Evolutionary conservation across 2,113 vertebrate species (phyloP), one percentile per base, ranked within the genome.

Genomic region (Silurus asotus): DNA sequence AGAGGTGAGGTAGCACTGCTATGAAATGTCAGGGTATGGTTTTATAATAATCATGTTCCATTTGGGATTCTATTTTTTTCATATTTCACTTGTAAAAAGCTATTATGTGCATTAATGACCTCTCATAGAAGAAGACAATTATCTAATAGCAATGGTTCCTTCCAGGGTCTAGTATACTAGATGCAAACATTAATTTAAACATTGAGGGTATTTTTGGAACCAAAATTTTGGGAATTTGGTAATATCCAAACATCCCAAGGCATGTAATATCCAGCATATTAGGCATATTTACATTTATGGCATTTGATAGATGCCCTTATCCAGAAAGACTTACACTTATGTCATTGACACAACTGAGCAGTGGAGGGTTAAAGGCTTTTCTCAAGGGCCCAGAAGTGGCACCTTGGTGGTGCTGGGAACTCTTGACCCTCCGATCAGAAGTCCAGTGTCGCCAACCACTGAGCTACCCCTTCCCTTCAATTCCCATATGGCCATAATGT

Each of bases 1-100:
- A 96, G 91, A 97, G 95, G 98, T 99, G 92, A 94, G 95, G 92
- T 0, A 59, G 67, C 65, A 83, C 65, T 78, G 3, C 51, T 79
- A 49, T 83, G 37, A 65, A 48, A 84, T 87, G 56, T 77, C 81
- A 76, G 7, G 4, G 19, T 8, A 19, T 19, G 74, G 14, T 45
- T 58, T 59, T 79, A 37, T 58, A 58, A 59, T 25, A 2, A 20
- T 59, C 4, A 20, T 9, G 45, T 15, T 61, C 15, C 1, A 8
- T 20, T 1, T 20, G 25, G 0, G 10, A 6, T 76, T 55, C 6
- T 76, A 53, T 15, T 28, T 78, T 28, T 78, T 78, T 78, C 45
- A 0, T 78, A 3, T 19, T 1, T 59, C 25, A 79, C 55, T 2
- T 80, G 17, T 79, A 11, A 79, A 79, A 59, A 1, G 0, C 17